These are phyloP conservation scores for Recurvirostra avosetta DNA, from an alignment of 2,113 vertebrate genomes.

Conservation along the genomic window DNA sequence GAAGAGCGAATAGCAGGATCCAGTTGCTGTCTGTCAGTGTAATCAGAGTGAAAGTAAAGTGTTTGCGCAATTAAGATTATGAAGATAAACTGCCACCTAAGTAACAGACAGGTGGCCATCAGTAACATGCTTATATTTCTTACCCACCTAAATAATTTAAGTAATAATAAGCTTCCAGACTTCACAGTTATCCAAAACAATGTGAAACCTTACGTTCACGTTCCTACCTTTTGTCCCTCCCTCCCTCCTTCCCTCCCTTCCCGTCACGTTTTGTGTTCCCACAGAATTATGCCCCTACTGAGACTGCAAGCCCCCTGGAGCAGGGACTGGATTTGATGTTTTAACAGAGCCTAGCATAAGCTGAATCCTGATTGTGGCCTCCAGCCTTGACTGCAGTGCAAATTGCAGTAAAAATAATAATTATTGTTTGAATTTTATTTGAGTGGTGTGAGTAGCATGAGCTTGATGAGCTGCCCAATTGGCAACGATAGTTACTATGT, in stretches of 20 bases:
- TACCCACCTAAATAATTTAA: neutral
- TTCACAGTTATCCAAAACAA: neutral
- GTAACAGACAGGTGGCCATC: neutral
- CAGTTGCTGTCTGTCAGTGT: neutral
- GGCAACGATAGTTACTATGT: neutral
- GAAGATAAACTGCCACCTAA: neutral
- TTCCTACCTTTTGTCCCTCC: neutral
- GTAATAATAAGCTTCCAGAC: neutral
- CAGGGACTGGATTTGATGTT: neutral
- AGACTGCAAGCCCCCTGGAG: neutral
- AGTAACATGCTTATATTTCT: neutral
- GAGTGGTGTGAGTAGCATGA: slow-evolving; percentile 2
- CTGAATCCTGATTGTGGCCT: slow-evolving; percentile 13
- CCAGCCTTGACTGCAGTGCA: neutral
- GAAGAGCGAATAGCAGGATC: neutral
- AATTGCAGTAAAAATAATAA: slow-evolving; percentile 26
- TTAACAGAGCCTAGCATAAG: neutral
- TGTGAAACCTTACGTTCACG: neutral
- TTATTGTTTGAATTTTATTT: slow-evolving; percentile 48
- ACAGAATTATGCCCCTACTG: neutral
- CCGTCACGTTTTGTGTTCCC: neutral
- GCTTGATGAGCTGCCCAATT: slow-evolving; percentile 27
- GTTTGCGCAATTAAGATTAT: neutral
- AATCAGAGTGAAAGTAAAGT: neutral
- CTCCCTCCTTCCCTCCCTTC: neutral